phyloP scores from a whole-genome alignment of 2,888 invertebrate genomes.

The Caenorhabditis imperialis region DNA sequence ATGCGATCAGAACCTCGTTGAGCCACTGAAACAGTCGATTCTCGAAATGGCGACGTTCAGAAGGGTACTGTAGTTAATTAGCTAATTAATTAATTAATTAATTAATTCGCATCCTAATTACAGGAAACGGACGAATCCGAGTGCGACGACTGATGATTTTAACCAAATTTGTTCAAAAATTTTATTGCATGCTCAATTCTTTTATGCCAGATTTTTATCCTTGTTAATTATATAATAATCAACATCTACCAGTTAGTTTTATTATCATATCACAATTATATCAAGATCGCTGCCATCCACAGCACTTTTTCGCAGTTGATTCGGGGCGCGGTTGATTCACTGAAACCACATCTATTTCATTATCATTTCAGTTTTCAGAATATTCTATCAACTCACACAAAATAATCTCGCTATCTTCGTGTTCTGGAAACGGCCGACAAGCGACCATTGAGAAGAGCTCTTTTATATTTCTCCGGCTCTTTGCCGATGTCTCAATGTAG shows the following conservation, averaged over 20 bases:
- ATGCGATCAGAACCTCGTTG: slow-evolving; percentile 20
- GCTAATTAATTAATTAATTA: too few relatives aligned
- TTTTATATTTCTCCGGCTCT: slow-evolving; percentile 71
- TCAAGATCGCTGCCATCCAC: slow-evolving; percentile 4
- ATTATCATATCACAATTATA: too few relatives aligned
- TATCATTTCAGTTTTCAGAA: slow-evolving; percentile 11
- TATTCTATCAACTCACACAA: slow-evolving; percentile 17
- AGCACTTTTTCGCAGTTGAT: slow-evolving; percentile 14
- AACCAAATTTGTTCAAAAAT: not conserved
- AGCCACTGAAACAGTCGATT: slow-evolving; percentile 23
- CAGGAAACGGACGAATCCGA: slow-evolving; percentile 12
- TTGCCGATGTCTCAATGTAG: slow-evolving; percentile 68
- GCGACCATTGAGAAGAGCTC: slow-evolving; percentile 52
- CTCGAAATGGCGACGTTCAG: slow-evolving; percentile 23
- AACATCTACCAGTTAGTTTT: too few relatives aligned
- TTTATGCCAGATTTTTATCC: too few relatives aligned
- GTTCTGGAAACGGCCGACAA: slow-evolving; percentile 49
- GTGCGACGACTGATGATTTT: not conserved
- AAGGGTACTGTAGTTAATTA: too few relatives aligned
- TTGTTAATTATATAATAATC: too few relatives aligned
- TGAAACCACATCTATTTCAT: slow-evolving; percentile 19
- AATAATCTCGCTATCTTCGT: slow-evolving; percentile 38
- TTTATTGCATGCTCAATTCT: too few relatives aligned
- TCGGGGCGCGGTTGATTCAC: slow-evolving; percentile 42
- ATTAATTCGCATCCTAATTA: too few relatives aligned